Percentiles rank a stretch among this genome's conserved stretches.
Conservation (phyloP, 2,113 vertebrate species). For the Regulus satrapa region DNA sequence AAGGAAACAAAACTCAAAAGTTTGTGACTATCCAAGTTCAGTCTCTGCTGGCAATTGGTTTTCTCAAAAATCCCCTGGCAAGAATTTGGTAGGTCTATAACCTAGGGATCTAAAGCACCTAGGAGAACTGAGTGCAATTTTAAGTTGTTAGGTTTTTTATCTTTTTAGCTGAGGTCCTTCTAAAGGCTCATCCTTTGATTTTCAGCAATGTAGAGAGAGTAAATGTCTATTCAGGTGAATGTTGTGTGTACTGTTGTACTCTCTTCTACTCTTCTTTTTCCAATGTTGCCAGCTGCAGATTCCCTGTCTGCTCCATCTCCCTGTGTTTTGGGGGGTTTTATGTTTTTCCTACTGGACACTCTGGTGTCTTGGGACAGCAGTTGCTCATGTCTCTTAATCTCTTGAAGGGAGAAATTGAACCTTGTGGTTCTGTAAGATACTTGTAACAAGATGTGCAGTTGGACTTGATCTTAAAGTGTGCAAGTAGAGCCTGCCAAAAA, state of each 20-base stretch:
- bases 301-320: not conserved
- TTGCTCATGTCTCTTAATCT: not conserved
- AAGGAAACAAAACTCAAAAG: not conserved
- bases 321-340: not conserved
- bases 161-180: not conserved
- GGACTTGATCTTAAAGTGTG: not conserved
- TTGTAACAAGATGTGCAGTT: not conserved
- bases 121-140: not conserved
- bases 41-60: not conserved
- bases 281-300: not conserved
- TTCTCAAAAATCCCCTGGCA: not conserved
- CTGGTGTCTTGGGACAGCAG: not conserved
- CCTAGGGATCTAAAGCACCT: not conserved
- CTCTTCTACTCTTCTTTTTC: not conserved
- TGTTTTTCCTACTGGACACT: not conserved
- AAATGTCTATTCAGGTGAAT: not conserved
- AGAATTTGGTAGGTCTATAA: not conserved
- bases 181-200: not conserved
- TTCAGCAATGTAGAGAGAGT: accelerated
- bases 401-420: not conserved
- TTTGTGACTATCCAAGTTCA: not conserved
- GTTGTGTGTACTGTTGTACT: not conserved
- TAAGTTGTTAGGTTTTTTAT: not conserved
- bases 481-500: not conserved
- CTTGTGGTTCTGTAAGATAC: not conserved